phyloP scores from a whole-genome alignment of 2,797 vertebrate species.

The Leucoraja ocellata region DNA sequence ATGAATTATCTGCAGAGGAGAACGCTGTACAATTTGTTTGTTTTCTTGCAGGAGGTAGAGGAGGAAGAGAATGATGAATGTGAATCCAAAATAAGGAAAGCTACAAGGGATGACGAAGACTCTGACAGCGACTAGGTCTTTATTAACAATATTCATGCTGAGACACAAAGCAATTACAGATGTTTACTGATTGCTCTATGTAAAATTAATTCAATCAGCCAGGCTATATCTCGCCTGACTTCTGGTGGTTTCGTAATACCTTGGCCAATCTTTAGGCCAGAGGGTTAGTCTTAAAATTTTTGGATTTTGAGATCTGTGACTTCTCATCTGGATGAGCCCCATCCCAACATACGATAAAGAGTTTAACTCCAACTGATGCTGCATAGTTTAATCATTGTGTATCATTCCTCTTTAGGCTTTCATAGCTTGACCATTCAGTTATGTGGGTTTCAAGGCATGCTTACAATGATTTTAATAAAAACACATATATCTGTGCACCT shows the following conservation, averaged over 20 bases:
- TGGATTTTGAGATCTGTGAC: not conserved
- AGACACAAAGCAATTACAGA: not conserved
- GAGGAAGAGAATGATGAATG: conserved; percentile 48
- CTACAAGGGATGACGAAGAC: conserved; percentile 48
- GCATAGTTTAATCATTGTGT: not conserved
- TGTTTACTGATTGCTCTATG: not conserved
- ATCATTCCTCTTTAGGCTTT: not conserved
- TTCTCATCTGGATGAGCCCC: not conserved
- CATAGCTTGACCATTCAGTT: too few relatives aligned
- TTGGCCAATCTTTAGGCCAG: not conserved
- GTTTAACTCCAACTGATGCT: not conserved
- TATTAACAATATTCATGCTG: not conserved
- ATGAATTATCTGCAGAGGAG: not conserved
- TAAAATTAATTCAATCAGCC: too few relatives aligned
- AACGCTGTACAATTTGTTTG: conserved; percentile 24
- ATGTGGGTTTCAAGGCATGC: too few relatives aligned
- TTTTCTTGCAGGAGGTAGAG: conserved; percentile 47
- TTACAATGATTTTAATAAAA: too few relatives aligned
- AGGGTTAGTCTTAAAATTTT: not conserved
- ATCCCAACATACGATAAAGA: not conserved
- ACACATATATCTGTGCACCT: too few relatives aligned
- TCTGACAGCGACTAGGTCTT: conserved; percentile 47
- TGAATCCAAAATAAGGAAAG: conserved; percentile 41
- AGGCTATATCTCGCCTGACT: not conserved
- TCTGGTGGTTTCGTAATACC: not conserved